Evolutionary conservation across 2,113 vertebrate genomes (phyloP), one percentile per base, ranked within the genome.

Genomic region (Alethe castanea): DNA sequence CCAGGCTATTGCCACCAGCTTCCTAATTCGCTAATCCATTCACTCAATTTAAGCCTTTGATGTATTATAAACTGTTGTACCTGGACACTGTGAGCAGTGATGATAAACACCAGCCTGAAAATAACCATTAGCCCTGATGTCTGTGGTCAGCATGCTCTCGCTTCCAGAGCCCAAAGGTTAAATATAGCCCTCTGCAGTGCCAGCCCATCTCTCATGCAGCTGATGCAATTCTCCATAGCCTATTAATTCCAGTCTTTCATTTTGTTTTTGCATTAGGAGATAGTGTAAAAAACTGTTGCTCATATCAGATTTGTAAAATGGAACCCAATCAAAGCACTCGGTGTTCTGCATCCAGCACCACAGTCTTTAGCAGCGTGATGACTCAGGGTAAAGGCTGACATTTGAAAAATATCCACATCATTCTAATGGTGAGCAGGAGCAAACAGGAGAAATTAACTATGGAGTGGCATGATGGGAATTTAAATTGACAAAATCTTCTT

Each of bases 211-310:
- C 36, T 85, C 20, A 9, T 40, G 59, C 57, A 71, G 64, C 54
- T 84, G 90, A 90, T 90, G 80, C 48, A 74, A 57, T 90, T 86
- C 36, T 95, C 47, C 33, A 25, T 33, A 88, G 74, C 15, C 44
- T 79, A 65, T 91, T 94, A 50, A 76, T 95, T 96, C 93, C 79
- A 86, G 35, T 26, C 57, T 90, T 97, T 95, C 47, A 35, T 81
- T 95, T 94, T 82, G 56, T 78, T 94, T 90, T 76, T 22, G 14
- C n/a, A n/a, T 74, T 90, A 94, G 23, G 28, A 59, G 36, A 81
- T 70, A 88, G 61, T 47, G 35, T 88, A 76, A 95, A 92, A 81
- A 71, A n/a, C 70, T 44, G 90, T 62, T 94, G 38, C 48, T 17
- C 15, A 19, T 80, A 84, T 96, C 67, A 92, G 67, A 73, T 79